Conservation (phyloP, 2,888 invertebrate species). For the Hyposoter didymator region DNA sequence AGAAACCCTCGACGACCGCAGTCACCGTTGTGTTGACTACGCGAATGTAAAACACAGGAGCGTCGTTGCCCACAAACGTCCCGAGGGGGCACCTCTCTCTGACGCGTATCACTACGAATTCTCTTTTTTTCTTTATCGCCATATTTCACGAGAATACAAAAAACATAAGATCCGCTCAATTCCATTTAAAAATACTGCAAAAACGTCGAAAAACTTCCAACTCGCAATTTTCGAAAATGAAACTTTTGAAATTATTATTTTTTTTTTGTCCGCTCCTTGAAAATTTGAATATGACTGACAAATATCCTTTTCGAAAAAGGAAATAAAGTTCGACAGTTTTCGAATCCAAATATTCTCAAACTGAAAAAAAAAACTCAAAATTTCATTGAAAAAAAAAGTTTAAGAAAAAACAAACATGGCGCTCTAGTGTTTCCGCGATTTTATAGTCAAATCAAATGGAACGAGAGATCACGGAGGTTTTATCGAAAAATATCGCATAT, state of each 20-base stretch:
- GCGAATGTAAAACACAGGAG: constrained; percentile 72
- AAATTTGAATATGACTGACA: neutral
- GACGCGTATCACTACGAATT: neutral
- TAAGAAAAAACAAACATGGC: neutral
- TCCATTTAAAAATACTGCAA: neutral
- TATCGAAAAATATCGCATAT: neutral
- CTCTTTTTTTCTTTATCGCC: neutral
- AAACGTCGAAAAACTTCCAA: neutral
- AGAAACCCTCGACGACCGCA: constrained; percentile 67
- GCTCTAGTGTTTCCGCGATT: neutral
- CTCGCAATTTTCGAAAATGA: neutral
- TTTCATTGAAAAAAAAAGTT: neutral
- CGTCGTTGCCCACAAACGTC: constrained; percentile 51
- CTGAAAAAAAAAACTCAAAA: neutral
- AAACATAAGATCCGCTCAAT: neutral
- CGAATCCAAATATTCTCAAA: neutral
- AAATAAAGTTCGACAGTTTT: neutral
- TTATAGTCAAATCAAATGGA: neutral
- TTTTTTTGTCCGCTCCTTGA: neutral
- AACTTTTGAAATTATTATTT: neutral
- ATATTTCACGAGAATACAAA: neutral
- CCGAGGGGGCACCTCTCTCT: constrained; percentile 23
- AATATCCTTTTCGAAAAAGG: neutral
- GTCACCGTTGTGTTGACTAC: constrained; percentile 77
- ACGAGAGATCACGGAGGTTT: neutral